Evolutionary conservation across 2,113 vertebrate genomes (phyloP).

Genomic region (Trogon surrucura): DNA sequence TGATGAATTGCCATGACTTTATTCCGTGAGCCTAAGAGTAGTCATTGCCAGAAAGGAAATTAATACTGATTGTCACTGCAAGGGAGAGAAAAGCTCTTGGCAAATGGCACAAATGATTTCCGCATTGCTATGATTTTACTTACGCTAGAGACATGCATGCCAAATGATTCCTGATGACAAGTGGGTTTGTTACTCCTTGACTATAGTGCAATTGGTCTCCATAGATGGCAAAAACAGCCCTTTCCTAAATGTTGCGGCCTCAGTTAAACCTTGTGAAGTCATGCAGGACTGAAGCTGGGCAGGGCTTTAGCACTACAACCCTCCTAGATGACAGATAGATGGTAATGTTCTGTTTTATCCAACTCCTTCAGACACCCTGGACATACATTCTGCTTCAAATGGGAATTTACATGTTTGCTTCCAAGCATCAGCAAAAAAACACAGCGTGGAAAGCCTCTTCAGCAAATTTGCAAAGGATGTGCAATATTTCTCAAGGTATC

Average conservation of each 20-base stretch:
- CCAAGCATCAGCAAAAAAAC: background rate
- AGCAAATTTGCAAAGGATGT: background rate
- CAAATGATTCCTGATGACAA: background rate
- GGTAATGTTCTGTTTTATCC: background rate
- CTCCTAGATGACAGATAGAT: background rate
- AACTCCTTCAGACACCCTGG: background rate
- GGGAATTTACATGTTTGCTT: background rate
- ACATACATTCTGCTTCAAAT: background rate
- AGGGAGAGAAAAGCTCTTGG: background rate
- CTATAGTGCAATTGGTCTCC: background rate
- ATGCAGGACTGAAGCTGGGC: background rate
- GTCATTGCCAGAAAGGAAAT: constrained; percentile 36
- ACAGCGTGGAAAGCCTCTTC: background rate
- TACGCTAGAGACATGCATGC: background rate
- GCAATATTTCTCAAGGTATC: background rate
- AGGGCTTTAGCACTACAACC: background rate
- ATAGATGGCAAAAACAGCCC: background rate
- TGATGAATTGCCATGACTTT: background rate
- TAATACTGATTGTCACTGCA: background rate
- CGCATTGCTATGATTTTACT: background rate
- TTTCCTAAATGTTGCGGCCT: background rate
- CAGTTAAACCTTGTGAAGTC: background rate
- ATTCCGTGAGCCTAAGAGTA: background rate
- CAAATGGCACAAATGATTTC: background rate
- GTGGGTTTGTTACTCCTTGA: background rate